Evolutionary conservation across 2,888 invertebrate species (phyloP), one percentile per base, ranked within the genome.

Genomic region (Coronaproctus castanopsis): DNA sequence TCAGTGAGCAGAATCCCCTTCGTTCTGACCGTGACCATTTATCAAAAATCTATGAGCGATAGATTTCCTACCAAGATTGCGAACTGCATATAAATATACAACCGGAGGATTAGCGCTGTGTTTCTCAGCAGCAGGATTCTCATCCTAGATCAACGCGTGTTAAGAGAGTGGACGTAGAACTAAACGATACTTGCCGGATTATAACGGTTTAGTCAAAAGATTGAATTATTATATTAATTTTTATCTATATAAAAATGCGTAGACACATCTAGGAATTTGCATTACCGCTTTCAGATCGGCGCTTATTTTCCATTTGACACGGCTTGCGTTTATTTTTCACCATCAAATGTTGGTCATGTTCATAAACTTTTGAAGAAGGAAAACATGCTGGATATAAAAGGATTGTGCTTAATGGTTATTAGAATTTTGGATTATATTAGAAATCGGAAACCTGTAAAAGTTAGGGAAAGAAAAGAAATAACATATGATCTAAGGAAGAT

Each of bases 241-340:
- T 5, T n/a, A 52, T 52, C 20, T 52, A 52, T 52, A 52, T 19
- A 19, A 52, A 58, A 58, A 53, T 62, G 67, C 67, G 36, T 65
- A 60, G 21, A 66, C 64, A 59, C 68, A 68, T 59, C 65, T 64
- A 20, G 69, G 68, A 55, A 64, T 63, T 18, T 66, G 68, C 51
- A 70, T 65, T 1, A 69, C 68, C 24, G 69, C 68, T 62, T 70
- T 67, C 57, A 70, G 62, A 60, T 70, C 69, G 61, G 19, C 52
- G 10, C 59, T 53, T 62, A 64, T 68, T 69, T 62, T 67, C 64
- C 57, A 56, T 48, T 62, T 67, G 55, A 18, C 63, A 63, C 49
- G 63, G 49, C n/a, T n/a, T n/a, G n/a, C n/a, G n/a, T n/a, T n/a
- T n/a, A 55, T 61, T 63, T 63, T 67, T 67, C 24, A 64, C 63